Conservation (phyloP, 1,140 invertebrate species). For the Platyura marginata region DNA sequence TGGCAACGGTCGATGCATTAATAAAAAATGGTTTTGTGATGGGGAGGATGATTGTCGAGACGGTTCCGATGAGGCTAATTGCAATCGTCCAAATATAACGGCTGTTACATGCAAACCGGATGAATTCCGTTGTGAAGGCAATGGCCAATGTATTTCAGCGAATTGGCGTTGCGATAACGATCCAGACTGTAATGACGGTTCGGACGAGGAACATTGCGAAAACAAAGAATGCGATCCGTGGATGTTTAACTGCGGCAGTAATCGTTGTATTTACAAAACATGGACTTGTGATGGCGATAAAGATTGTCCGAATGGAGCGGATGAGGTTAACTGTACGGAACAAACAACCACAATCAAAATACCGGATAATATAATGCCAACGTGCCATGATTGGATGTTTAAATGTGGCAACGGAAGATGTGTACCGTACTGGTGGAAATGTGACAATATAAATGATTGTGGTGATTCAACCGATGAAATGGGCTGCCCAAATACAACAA, state of each 20-base stretch:
- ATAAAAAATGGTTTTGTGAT: slow-evolving; percentile 7
- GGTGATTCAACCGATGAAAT: slow-evolving; percentile 59
- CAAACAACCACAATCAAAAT: slow-evolving; percentile 22
- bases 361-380: slow-evolving; percentile 12
- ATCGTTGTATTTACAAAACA: slow-evolving; percentile 48
- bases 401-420: slow-evolving; percentile 54
- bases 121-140: slow-evolving; percentile 27
- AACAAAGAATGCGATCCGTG: slow-evolving; percentile 28
- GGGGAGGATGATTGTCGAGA: slow-evolving; percentile 38
- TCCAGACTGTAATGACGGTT: slow-evolving; percentile 42
- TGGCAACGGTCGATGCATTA: slow-evolving; percentile 30
- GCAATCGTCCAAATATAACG: slow-evolving; percentile 8
- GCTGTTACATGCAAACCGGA: slow-evolving; percentile 12
- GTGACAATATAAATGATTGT: slow-evolving; percentile 42
- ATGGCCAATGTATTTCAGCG: slow-evolving; percentile 27
- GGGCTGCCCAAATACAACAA: slow-evolving; percentile 29
- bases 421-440: slow-evolving; percentile 67
- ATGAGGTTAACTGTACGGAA: slow-evolving; percentile 48
- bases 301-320: slow-evolving; percentile 49
- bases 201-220: slow-evolving; percentile 33
- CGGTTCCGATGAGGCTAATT: slow-evolving; percentile 37
- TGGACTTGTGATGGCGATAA: slow-evolving; percentile 51
- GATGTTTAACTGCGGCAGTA: slow-evolving; percentile 38
- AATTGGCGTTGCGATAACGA: slow-evolving; percentile 42
- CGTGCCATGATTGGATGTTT: slow-evolving; percentile 59